Percentiles rank a stretch among this genome's conserved stretches.
Evolutionary conservation across 1,140 invertebrate genomes (phyloP).

Genomic region (Tetragonula clypearis): DNA sequence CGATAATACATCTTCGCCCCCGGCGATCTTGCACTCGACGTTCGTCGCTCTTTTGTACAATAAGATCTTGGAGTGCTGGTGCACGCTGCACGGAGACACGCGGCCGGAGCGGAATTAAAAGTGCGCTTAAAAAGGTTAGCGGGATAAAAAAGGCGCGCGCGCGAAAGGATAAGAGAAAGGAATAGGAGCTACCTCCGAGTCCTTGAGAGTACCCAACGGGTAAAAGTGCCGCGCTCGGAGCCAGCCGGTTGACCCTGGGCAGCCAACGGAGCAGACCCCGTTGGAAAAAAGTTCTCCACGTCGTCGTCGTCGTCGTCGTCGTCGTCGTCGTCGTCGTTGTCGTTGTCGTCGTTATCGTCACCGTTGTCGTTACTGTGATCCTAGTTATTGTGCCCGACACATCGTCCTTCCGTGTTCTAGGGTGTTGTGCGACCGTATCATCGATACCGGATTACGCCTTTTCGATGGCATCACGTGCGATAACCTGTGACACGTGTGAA

Average conservation of each 20-base stretch:
- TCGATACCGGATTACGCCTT: neutral
- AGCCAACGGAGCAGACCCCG: slow-evolving; percentile 67
- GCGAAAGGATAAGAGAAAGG: slow-evolving; percentile 82
- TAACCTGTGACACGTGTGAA: neutral
- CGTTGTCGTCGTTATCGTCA: neutral
- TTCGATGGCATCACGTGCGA: neutral
- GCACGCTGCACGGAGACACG: slow-evolving; percentile 46
- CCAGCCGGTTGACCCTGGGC: slow-evolving; percentile 80
- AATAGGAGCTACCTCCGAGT: slow-evolving; percentile 79
- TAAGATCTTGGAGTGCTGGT: slow-evolving; percentile 9
- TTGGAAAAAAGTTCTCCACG: slow-evolving; percentile 67
- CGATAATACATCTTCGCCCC: neutral
- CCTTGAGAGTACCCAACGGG: slow-evolving; percentile 79
- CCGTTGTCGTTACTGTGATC: neutral
- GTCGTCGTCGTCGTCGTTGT: neutral
- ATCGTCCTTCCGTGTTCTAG: neutral
- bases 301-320: neutral
- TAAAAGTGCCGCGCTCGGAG: slow-evolving; percentile 78
- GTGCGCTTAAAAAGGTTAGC: slow-evolving; percentile 76
- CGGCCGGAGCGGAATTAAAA: slow-evolving; percentile 72
- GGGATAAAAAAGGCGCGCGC: slow-evolving; percentile 76
- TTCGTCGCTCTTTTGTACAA: neutral
- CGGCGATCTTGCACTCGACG: neutral
- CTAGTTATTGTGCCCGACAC: neutral
- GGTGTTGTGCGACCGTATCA: neutral